Conservation (phyloP, 2,113 vertebrate genomes). For the Abramis brama region DNA sequence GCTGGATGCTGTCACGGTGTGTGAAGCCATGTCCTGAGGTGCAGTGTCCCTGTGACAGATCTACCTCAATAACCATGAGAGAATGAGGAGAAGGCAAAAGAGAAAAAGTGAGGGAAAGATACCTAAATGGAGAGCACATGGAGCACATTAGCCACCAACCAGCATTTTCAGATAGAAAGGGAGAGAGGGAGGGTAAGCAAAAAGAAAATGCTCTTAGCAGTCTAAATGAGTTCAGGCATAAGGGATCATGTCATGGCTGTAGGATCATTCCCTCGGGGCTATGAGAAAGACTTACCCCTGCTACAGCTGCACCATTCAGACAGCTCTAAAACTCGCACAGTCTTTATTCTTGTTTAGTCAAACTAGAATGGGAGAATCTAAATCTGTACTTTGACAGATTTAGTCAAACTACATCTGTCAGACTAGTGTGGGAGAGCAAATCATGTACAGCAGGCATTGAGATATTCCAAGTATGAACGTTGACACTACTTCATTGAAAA, state of each 20-base stretch:
- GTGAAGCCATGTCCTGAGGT: constrained; percentile 48
- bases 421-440: not conserved
- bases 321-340: not conserved
- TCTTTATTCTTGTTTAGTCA: constrained; percentile 17
- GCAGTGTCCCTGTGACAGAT: constrained; percentile 45
- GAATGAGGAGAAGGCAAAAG: not conserved
- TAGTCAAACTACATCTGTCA: constrained; percentile 14
- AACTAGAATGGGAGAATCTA: not conserved
- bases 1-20: constrained; percentile 34
- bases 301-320: constrained; percentile 8
- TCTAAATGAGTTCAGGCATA: constrained; percentile 34
- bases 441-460: not conserved
- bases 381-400: constrained; percentile 23
- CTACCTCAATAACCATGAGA: constrained; percentile 31
- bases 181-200: not conserved
- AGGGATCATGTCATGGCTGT: constrained; percentile 32
- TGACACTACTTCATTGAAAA: not conserved
- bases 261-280: not conserved
- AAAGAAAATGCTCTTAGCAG: constrained; percentile 2
- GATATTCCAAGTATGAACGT: not conserved
- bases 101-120: not conserved
- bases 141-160: constrained; percentile 30
- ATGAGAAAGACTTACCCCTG: not conserved
- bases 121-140: constrained; percentile 15
- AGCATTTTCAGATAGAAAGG: not conserved